Base-by-base conservation (phyloP, 1,140 invertebrate species). In the Palaemon carinicauda region DNA sequence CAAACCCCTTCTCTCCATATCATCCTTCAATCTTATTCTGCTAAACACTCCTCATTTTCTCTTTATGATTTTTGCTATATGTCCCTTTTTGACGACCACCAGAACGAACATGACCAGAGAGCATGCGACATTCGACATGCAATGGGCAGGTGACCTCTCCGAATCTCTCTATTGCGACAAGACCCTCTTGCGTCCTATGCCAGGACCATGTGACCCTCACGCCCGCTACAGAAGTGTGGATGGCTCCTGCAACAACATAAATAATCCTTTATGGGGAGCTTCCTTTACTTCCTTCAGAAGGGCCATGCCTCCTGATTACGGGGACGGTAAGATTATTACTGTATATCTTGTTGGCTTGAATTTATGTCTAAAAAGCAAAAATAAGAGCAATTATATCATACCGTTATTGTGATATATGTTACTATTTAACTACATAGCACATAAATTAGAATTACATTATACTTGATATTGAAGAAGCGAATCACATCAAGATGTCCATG, bases 211-310 rank as follows among this genome's bases (percentile, higher is more conserved):
- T 3, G 31, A 33, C 53, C 4, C 71, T 4, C 19, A 53, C 31
- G 65, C 56, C n/a, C 92, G 91, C 41, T 90, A 83, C 88, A 91
- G 94, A 54, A 92, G 92, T 0, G 90, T 92, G 69, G 93, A 94
- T 90, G 94, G 94, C 15, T 92, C 92, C 56, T 94, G 94, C 90
- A 94, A 94, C 89, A 95, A 95, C 90, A 89, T 94, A 15, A 90
- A 92, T 77, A 91, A 93, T 87, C 92, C 93, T 21, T 91, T 91
- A 21, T 93, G 92, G 91, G 94, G 94, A 53, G 91, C 93, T 12
- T 91, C 94, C 0, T 92, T 93, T 78, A 93, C 92, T 29, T 91
- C 93, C 7, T 92, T 94, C 52, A 86, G 90, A 14, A 90, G 94
- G 52, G 90, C 94, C 15, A 71, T 92, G 82, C 89, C 56, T 27